Percentiles rank a stretch among this genome's conserved stretches.
These are phyloP conservation scores for Diadophis punctatus DNA, from an alignment of 2,113 vertebrate genomes.

Conservation along the genomic window DNA sequence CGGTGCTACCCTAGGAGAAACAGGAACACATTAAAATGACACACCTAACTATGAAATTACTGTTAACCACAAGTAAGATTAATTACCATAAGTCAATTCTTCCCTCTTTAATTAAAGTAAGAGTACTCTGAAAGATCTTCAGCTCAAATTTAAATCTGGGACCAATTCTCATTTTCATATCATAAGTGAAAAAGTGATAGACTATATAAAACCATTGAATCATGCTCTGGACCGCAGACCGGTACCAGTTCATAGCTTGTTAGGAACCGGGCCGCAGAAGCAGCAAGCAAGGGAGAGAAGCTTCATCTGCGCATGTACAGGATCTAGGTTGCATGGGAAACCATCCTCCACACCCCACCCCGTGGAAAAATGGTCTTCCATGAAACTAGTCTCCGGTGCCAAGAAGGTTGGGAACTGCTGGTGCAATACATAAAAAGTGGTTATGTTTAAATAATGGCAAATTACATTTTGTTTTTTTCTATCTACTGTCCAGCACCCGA, in stretches of 20 bases:
- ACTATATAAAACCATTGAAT: not conserved
- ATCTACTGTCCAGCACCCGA: not conserved
- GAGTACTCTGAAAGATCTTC: not conserved
- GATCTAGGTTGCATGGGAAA: not conserved
- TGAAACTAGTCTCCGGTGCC: not conserved
- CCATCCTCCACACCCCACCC: not conserved
- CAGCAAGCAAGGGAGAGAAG: not conserved
- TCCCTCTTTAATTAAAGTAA: not conserved
- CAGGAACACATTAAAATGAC: conserved; percentile 6
- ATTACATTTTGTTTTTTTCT: not conserved
- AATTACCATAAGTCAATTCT: not conserved
- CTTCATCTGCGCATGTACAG: not conserved
- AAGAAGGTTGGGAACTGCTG: not conserved
- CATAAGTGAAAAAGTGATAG: not conserved
- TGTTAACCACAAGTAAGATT: not conserved
- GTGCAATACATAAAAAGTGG: not conserved
- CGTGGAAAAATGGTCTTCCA: not conserved
- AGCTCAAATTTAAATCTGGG: not conserved
- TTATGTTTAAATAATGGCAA: not conserved
- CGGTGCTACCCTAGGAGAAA: conserved; percentile 42
- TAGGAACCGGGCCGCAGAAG: not conserved
- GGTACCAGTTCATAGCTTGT: not conserved
- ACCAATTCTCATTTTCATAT: not conserved
- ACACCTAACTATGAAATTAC: not conserved
- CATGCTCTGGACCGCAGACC: not conserved